phyloP scores from a whole-genome alignment of 2,888 invertebrate genomes.

The Pseudolycoriella hygida region DNA sequence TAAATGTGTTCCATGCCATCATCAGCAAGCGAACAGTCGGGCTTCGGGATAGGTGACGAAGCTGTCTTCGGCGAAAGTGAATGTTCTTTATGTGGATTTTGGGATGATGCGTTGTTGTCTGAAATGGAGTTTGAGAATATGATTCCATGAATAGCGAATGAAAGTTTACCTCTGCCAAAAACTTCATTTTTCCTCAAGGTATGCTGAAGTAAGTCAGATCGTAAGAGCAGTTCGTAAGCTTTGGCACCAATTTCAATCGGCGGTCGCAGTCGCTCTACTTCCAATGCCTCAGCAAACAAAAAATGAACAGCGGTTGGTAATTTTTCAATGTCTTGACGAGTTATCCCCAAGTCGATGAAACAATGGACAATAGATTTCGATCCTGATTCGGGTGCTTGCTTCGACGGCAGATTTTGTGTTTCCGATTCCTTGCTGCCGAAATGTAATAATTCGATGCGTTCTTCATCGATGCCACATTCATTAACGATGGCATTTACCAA shows the following conservation, averaged over 20 bases:
- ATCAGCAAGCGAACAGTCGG: slow-evolving; percentile 19
- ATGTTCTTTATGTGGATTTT: slow-evolving; percentile 26
- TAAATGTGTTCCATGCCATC: slow-evolving; percentile 42
- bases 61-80: slow-evolving; percentile 25
- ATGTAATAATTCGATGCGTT: not conserved
- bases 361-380: no score
- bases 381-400: slow-evolving; percentile 17
- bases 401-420: slow-evolving; percentile 7
- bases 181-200: slow-evolving; percentile 10
- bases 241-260: slow-evolving; percentile 50
- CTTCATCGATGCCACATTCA: no score
- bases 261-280: slow-evolving; percentile 48
- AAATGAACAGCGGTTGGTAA: slow-evolving; percentile 49
- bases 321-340: slow-evolving; percentile 41
- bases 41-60: slow-evolving; percentile 17
- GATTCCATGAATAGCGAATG: no score
- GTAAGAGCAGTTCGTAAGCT: slow-evolving; percentile 48
- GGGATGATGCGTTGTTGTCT: slow-evolving; percentile 27
- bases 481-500: no score
- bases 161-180: no score
- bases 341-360: slow-evolving; percentile 24
- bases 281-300: slow-evolving; percentile 47
- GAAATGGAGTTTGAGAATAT: slow-evolving; percentile 21
- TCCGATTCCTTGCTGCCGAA: not conserved
- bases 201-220: slow-evolving; percentile 46